Base-by-base conservation (phyloP, 2,888 invertebrate species). In the Ornithoptera priamus region DNA sequence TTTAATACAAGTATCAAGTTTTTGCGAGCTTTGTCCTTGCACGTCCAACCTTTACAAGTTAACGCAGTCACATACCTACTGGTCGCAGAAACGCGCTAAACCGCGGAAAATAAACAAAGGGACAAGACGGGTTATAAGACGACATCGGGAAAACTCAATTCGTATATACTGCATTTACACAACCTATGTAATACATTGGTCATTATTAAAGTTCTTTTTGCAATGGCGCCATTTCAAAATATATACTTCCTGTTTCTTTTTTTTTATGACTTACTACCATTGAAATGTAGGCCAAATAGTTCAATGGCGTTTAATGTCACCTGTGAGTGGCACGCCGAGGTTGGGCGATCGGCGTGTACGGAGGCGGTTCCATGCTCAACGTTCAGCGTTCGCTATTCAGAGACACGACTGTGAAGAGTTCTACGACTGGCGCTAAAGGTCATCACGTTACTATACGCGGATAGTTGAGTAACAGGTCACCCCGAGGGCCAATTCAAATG, bases 401-500 rank as follows among this genome's bases (percentile, higher is more conserved):
- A 64, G 73, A 73, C 67, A 65, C 67, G 72, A 75, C 71, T 75
- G 74, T 73, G 75, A 74, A 75, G 75, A 76, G 74, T 74, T 75
- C 66, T 73, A 71, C 70, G 66, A 64, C 67, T 57, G 17, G 57
- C 66, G 69, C 73, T 76, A 88, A 87, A 89, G 90, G 90, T 86
- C 86, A 84, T 80, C 85, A 72, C 78, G 84, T 86, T 80, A 78
- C 78, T 81, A 7, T 30, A 77, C 82, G 81, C 83, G 83, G 86
- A 89, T 85, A 81, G 87, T 89, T 85, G 85, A 82, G 85, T 82
- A 84, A 89, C 88, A 80, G 80, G 85, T 87, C 82, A 67, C 75
- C 77, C 77, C 89, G 89, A 89, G 30, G 90, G 90, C 86, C 88
- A 79, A 80, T 80, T 83, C 85, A 85, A 80, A 77, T 84, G 80